Evolutionary conservation across 2,888 invertebrate genomes (phyloP).

Genomic region (Andrena camellia): DNA sequence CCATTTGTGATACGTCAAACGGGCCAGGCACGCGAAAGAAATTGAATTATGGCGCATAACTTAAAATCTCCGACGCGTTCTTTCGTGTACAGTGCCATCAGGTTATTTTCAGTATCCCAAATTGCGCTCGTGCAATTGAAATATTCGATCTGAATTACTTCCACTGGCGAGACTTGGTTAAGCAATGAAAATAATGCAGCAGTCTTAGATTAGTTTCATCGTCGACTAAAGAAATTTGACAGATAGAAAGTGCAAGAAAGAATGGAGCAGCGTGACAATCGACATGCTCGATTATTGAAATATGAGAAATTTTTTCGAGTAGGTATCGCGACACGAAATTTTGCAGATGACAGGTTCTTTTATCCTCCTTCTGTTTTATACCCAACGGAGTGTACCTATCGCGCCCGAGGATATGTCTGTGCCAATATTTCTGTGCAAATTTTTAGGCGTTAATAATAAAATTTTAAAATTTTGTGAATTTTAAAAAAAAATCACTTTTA

Average conservation of each 20-base stretch:
- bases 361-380: too few species aligned
- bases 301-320: neutral
- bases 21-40: constrained; percentile 17
- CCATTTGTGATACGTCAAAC: constrained; percentile 49
- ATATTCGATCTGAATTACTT: neutral
- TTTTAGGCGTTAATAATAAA: too few species aligned
- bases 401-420: too few species aligned
- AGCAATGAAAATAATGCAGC: neutral
- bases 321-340: neutral
- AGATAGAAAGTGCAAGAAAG: too few species aligned
- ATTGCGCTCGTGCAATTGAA: neutral
- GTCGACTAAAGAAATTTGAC: too few species aligned
- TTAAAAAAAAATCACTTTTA: too few species aligned
- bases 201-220: too few species aligned
- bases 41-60: constrained; percentile 42
- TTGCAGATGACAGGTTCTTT: neutral
- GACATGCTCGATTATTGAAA: neutral
- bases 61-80: constrained; percentile 18
- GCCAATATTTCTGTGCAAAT: neutral
- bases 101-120: neutral
- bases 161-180: neutral
- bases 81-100: neutral
- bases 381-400: too few species aligned
- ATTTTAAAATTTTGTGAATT: too few species aligned
- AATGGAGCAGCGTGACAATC: too few species aligned